Evolutionary conservation across 2,888 invertebrate genomes (phyloP), one percentile per base, ranked within the genome.

Genomic region (Alloplasta piceator): DNA sequence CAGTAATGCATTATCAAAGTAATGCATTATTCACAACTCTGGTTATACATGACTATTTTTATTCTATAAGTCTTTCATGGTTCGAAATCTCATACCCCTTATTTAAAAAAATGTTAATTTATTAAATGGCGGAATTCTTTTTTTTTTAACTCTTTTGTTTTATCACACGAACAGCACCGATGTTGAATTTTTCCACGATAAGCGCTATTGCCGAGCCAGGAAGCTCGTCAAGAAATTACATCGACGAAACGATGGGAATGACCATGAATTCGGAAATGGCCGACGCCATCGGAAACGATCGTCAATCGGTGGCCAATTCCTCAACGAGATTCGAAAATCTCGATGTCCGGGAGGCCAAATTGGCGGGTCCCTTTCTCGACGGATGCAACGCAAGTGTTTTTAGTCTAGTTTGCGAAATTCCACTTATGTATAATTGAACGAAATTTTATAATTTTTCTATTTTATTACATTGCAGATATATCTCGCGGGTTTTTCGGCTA

Each of bases 311-410:
- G 38, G 70, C 81, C 12, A 85, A 85, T 36, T 89, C 90, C 73
- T 84, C 86, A 82, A 52, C 78, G 12, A 67, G 77, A 26, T 46
- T 90, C 10, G 88, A 88, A 0, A 87, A 76, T 72, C 92, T 96
- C 55, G 95, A 96, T 86, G 93, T 96, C 83, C 94, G 94, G 73
- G 93, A 94, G 77, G 95, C 95, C 1, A 96, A 96, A 89, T 94
- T 94, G 89, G 96, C 95, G 82, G 98, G 97, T 43, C 93, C 95
- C 78, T 98, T 98, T 90, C 94, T 98, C 74, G 98, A 98, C 93
- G 98, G 98, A 64, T 98, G 97, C 90, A 96, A 96, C 92, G 96
- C 97, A 91, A 93, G 94, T 93, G 78, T 63, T 56, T 26, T 43
- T 41, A 9, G 26, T n/a, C 14, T 41, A 9, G 26, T n/a, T 12